A percentile compares a stretch with the other conserved stretches of the same genome.
These are phyloP conservation scores for Hoplodrina ambigua DNA, from an alignment of 2,888 invertebrate genomes.

Conservation along the genomic window DNA sequence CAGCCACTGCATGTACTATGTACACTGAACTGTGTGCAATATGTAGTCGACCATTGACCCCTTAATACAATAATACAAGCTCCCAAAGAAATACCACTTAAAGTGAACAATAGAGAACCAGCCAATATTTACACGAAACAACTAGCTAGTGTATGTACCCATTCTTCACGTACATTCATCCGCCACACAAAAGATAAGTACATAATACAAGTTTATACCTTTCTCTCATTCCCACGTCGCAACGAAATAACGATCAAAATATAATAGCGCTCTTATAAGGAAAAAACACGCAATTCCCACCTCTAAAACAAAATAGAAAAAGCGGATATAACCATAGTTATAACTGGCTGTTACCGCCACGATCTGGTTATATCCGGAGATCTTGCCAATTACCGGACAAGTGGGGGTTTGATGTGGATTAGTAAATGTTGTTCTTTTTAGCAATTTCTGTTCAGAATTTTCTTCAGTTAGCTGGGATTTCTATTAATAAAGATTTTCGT, in stretches of 20 bases:
- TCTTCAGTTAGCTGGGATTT: neutral
- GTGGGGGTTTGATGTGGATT: conserved; percentile 64
- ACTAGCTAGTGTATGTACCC: neutral
- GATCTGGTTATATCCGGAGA: conserved; percentile 67
- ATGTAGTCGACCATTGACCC: neutral
- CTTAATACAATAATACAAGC: conserved; percentile 5
- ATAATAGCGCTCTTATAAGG: conserved; percentile 33
- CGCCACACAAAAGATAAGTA: conserved; percentile 36
- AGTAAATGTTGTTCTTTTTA: conserved; percentile 43
- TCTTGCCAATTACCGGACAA: conserved; percentile 73
- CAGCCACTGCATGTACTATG: too few species aligned
- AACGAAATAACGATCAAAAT: conserved; percentile 36
- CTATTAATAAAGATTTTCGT: neutral
- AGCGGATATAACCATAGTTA: conserved; percentile 46
- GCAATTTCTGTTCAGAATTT: neutral
- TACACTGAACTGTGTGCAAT: neutral
- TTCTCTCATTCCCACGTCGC: conserved; percentile 10
- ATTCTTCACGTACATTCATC: conserved; percentile 27
- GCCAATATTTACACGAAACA: conserved; percentile 32
- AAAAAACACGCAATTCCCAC: conserved; percentile 30
- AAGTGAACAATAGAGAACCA: conserved; percentile 22
- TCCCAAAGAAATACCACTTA: conserved; percentile 19
- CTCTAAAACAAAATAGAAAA: conserved; percentile 52
- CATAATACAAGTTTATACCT: conserved; percentile 25
- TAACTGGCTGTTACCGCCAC: conserved; percentile 62